These are phyloP conservation scores for Lasioglossum figueresi DNA, from an alignment of 2,888 invertebrate species.

Conservation along the genomic window DNA sequence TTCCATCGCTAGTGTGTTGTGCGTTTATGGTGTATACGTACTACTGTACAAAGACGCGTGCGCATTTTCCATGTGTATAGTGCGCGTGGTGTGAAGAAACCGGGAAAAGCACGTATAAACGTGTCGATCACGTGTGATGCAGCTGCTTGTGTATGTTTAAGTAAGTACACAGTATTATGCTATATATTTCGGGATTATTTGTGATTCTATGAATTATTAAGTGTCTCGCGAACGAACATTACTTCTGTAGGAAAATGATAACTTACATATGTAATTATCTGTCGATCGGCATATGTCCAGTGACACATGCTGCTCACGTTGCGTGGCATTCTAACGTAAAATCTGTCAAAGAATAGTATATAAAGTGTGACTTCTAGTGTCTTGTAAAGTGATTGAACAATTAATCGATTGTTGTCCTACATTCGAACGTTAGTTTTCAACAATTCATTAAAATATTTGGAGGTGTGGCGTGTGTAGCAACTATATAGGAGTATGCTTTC, in stretches of 20 bases:
- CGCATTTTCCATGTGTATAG: neutral
- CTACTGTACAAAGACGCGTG: neutral
- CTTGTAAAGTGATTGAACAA: neutral
- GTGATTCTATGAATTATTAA: conserved; percentile 1
- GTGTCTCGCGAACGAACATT: conserved; percentile 65
- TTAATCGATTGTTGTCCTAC: neutral
- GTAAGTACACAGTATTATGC: conserved; percentile 49
- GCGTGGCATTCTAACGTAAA: conserved; percentile 23
- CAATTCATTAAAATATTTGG: conserved; percentile 6
- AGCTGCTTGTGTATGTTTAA: conserved; percentile 28
- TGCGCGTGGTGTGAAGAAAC: conserved; percentile 37
- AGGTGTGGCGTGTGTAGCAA: conserved; percentile 48
- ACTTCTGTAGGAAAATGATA: conserved; percentile 61
- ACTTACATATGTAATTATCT: conserved; percentile 50
- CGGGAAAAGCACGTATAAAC: conserved; percentile 59
- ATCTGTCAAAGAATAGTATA: neutral
- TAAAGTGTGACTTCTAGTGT: neutral
- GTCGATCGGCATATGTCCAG: conserved; percentile 13
- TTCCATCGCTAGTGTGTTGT: neutral
- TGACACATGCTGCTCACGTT: conserved; percentile 38
- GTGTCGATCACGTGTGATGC: conserved; percentile 65
- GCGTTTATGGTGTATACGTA: neutral
- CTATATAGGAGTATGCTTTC: conserved; percentile 26
- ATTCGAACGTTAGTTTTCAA: conserved; percentile 14
- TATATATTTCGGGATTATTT: neutral